Evolutionary conservation across 2,797 vertebrate species (phyloP), one percentile per base, ranked within the genome.

Genomic region (Salarias fasciatus): DNA sequence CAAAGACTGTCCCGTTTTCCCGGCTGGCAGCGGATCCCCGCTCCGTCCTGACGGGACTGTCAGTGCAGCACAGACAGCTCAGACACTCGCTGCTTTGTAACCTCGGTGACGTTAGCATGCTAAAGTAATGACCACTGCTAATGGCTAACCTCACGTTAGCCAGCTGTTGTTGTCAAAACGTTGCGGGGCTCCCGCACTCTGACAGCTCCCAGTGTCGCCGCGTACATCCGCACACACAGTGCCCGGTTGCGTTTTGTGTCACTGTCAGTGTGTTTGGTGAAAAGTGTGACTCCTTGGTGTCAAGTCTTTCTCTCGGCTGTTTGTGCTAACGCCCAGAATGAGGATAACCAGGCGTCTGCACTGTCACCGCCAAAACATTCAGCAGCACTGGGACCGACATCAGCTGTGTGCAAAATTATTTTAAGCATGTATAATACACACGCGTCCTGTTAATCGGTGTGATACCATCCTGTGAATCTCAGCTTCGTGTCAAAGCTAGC

Each of bases 101-200:
- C 83, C 14, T 70, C 74, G 57, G 51, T 84, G 69, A 78, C 64
- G 82, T 80, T 85, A 87, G 86, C 85, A 43, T 62, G 84, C 85
- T 85, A 84, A 85, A 82, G 76, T 83, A 86, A 83, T 87, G 86
- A 84, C 83, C 82, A 80, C 80, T 87, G 89, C 88, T 89, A 87
- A 79, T 18, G 61, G 67, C 88, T 69, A 91, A 68, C 18, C 75
- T 49, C 29, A 44, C 15, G 55, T 59, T 86, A 89, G 82, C 83
- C 29, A 41, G 42, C 48, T 60, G 36, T 53, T 65, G 12, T 37
- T 59, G 56, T 49, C 46, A 24, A 67, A 78, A 51, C 41, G 18
- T 24, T 62, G 35, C 5, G 5, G 30, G 9, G 40, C 47, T 44
- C 15, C 30, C 29, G 24, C 1, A 41, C 56, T 6, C 11, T 85